Percentiles rank a stretch among this genome's conserved stretches.
Evolutionary conservation across 2,113 vertebrate genomes (phyloP).

Genomic region (Parus major): DNA sequence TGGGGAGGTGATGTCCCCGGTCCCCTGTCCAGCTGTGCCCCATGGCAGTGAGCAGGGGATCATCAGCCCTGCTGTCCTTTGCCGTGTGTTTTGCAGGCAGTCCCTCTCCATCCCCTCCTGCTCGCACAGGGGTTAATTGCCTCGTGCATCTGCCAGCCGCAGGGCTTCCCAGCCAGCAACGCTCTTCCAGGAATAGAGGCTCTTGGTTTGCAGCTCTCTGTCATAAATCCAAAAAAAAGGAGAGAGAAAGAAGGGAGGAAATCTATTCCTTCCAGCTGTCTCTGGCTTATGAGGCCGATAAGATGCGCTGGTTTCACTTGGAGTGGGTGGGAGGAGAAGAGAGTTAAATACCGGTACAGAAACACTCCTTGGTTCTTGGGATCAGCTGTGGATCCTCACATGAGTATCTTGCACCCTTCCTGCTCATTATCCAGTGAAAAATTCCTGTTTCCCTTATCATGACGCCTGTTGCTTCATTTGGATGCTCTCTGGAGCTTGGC

Average conservation of each 20-base stretch:
- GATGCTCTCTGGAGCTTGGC: neutral
- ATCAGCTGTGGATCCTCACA: neutral
- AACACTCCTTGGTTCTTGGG: accelerated
- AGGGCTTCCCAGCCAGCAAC: conserved; percentile 8
- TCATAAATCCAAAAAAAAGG: conserved; percentile 55
- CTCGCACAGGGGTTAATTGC: conserved; percentile 7
- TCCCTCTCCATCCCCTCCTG: neutral
- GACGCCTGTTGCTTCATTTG: neutral
- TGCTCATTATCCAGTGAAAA: neutral
- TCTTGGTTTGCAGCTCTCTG: conserved; percentile 17
- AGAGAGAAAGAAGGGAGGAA: conserved; percentile 20
- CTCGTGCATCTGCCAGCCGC: neutral
- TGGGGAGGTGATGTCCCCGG: accelerated
- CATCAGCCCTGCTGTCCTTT: neutral
- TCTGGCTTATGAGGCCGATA: neutral
- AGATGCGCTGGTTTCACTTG: neutral
- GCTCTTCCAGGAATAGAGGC: conserved; percentile 51
- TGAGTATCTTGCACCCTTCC: neutral
- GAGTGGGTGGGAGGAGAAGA: neutral
- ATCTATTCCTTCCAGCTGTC: neutral
- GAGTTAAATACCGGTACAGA: neutral
- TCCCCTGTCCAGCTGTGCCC: neutral
- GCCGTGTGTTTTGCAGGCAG: neutral
- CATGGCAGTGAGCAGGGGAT: accelerated
- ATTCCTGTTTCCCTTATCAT: neutral